These are phyloP conservation scores for Naja naja DNA, from an alignment of 2,113 vertebrate species.

Conservation along the genomic window DNA sequence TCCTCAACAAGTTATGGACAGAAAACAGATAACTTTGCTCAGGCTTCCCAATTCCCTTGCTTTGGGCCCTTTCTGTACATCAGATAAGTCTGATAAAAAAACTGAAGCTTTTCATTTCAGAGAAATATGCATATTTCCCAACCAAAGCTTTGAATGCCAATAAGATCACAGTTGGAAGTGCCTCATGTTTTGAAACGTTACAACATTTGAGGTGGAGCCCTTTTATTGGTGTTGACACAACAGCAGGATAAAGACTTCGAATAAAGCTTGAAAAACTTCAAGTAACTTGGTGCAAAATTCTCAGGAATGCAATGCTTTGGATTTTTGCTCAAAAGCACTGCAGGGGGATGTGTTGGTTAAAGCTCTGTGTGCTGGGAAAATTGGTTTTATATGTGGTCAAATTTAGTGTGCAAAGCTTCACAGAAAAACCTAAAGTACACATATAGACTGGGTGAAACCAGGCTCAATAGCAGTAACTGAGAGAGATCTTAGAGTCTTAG, in stretches of 20 bases:
- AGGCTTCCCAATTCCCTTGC: neutral
- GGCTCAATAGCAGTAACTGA: no score
- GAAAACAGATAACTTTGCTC: neutral
- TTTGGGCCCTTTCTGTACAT: neutral
- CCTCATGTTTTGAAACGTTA: neutral
- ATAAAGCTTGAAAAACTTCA: neutral
- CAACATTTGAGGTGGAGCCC: neutral
- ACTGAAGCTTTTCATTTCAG: neutral
- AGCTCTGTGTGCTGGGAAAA: neutral
- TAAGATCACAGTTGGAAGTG: neutral
- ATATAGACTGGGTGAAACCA: no score
- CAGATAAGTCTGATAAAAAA: neutral
- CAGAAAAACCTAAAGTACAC: no score
- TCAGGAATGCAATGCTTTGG: neutral
- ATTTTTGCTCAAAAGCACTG: neutral
- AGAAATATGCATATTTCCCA: neutral
- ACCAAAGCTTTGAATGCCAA: neutral
- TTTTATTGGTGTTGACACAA: neutral
- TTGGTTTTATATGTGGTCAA: neutral
- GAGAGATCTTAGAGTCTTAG: no score
- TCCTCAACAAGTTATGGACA: neutral
- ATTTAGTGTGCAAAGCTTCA: neutral
- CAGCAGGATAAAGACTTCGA: neutral
- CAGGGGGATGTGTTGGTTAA: neutral
- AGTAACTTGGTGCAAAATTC: neutral